Evolutionary conservation across 2,797 vertebrate genomes (phyloP).

Genomic region (Lerista edwardsae): DNA sequence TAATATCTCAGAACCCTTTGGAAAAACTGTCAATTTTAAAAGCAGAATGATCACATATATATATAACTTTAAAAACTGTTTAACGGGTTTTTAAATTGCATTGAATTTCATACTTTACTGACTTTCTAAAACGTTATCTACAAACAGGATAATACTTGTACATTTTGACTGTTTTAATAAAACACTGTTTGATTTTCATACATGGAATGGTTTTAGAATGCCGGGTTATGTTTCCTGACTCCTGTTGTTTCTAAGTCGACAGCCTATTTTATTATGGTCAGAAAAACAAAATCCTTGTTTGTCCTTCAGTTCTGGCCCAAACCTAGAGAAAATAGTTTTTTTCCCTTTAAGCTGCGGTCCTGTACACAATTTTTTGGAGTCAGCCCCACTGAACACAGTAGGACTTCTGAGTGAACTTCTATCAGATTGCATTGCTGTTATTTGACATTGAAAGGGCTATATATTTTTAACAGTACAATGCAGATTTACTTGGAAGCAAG

Average conservation of each 20-base stretch:
- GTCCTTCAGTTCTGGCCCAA: background rate
- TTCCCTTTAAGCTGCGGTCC: background rate
- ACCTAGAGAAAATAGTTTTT: background rate
- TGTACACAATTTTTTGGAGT: background rate
- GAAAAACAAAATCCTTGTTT: background rate
- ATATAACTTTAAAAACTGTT: slow-evolving; percentile 68
- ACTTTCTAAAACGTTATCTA: slow-evolving; percentile 73
- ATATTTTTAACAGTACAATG: slow-evolving; percentile 55
- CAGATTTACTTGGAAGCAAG: no score
- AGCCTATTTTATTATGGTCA: background rate
- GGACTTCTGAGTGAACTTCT: slow-evolving; percentile 62
- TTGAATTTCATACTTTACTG: slow-evolving; percentile 75
- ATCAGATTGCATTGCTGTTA: slow-evolving; percentile 67
- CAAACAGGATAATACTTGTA: slow-evolving; percentile 70
- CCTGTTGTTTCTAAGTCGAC: background rate
- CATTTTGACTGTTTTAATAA: slow-evolving; percentile 77
- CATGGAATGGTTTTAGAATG: slow-evolving; percentile 72
- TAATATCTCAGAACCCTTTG: slow-evolving; percentile 70
- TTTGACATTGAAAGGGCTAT: slow-evolving; percentile 68
- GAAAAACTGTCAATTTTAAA: slow-evolving; percentile 63
- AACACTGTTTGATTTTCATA: slow-evolving; percentile 71
- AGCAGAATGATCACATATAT: slow-evolving; percentile 26
- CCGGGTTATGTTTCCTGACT: slow-evolving; percentile 69
- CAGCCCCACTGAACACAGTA: background rate
- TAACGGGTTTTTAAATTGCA: slow-evolving; percentile 71